Base-by-base conservation (phyloP, 1,140 invertebrate species). In the Asbolus verrucosus region DNA sequence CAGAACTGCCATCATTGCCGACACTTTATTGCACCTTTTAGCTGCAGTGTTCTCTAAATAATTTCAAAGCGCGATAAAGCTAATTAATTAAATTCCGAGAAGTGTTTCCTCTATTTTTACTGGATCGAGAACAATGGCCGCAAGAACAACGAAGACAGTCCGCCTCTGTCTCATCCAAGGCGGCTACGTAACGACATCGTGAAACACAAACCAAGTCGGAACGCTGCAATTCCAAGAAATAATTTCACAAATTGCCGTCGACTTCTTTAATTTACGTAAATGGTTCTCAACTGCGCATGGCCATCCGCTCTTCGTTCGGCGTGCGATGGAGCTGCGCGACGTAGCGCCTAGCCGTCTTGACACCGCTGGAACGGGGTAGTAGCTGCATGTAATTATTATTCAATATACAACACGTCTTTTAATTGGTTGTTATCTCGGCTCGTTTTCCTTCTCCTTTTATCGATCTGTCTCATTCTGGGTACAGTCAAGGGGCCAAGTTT, bases 341-440 rank as follows among this genome's bases (percentile, higher is more conserved):
- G 60, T 70, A 71, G 9, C 21, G 38, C 39, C 15, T 27, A 24
- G 24, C 43, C 21, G n/a, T 11, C 1, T 21, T 14, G 13, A 67
- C 67, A 66, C 59, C 46, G 68, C 39, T 15, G 19, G 70, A 67
- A 65, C 61, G 54, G 67, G 63, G 65, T 70, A 63, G 70, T 74
- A 76, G 70, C 70, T 62, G 72, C 65, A 71, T 71, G 71, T 77
- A 78, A 79, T 79, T 78, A 79, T 77, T 75, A 76, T 77, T 78
- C 77, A 76, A 78, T 72, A 78, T 76, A 75, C 77, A 74, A 75
- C 77, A 77, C 75, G 77, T 77, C 76, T 78, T 78, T 79, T 78
- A 79, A 78, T 79, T 78, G 78, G 77, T 74, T 75, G 72, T 77
- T 79, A 79, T 78, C 77, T 76, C 59, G 21, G 31, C 8, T 24